Base-by-base conservation (phyloP, 2,888 invertebrate species). In the Meandrusa payeni region DNA sequence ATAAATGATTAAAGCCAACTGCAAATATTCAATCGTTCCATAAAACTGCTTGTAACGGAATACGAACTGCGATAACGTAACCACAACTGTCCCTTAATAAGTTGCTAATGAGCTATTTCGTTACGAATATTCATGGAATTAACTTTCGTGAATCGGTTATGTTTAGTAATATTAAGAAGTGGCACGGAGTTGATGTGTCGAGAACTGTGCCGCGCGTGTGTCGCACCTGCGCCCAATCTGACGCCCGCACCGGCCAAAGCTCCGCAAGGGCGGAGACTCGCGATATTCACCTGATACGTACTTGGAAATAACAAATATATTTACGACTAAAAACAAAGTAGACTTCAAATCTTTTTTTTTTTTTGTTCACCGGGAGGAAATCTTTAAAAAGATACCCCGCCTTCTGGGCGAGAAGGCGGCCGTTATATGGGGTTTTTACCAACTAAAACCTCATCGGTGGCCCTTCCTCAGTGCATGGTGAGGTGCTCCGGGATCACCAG, bases 161-260 rank as follows among this genome's bases (percentile, higher is more conserved):
- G 43, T 43, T 38, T 33, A 33, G 44, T 38, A 28, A 39, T 28
- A 19, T 33, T 22, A 32, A 38, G 38, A 43, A 12, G 43, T 44
- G 26, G 36, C 33, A 36, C 44, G 34, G 32, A 34, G 34, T 36
- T 42, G 40, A 41, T 41, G 17, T 19, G 37, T 34, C 13, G 43
- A 37, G 46, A 48, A 50, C 50, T 41, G 45, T 47, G 54, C 48
- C 54, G 54, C 48, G 51, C 41, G 50, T 23, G 40, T 32, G 43
- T 43, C 45, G 32, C 57, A 60, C 61, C 60, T 61, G 60, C 59
- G 51, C 44, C 42, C 46, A 55, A 58, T 58, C 47, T 55, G 56
- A 58, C 49, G 51, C 24, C 20, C 12, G 24, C 48, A 42, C 50
- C 46, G 44, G 43, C 41, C 45, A 34, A 34, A 47, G 41, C 49